Percentiles rank a stretch among this genome's conserved stretches.
These are phyloP conservation scores for Megaustenia siamemsis DNA, from an alignment of 2,888 invertebrate species.

Conservation along the genomic window DNA sequence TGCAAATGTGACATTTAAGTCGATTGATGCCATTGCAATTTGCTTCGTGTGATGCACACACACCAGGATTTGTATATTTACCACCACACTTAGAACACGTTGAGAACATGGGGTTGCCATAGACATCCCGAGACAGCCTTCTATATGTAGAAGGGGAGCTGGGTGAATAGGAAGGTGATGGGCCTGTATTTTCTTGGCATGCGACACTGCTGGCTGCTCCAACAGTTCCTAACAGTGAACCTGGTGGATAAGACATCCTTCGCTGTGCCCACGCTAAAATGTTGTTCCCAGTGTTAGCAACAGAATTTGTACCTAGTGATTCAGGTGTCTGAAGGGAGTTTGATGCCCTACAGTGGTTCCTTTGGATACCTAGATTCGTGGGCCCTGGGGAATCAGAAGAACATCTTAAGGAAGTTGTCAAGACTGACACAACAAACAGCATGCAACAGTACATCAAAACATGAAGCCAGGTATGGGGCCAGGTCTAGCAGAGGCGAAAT, in stretches of 20 bases:
- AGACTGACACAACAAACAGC: conserved; percentile 42
- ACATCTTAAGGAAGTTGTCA: conserved; percentile 38
- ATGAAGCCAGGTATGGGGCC: conserved; percentile 26
- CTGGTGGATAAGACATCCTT: conserved; percentile 46
- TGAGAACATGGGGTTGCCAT: conserved; percentile 51
- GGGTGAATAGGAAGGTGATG: conserved; percentile 14
- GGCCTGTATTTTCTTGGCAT: conserved; percentile 15
- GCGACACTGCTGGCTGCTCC: not conserved
- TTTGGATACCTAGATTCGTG: conserved; percentile 37
- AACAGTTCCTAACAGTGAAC: conserved; percentile 2
- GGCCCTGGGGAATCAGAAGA: conserved; percentile 49
- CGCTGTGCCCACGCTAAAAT: conserved; percentile 38
- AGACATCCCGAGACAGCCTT: conserved; percentile 38
- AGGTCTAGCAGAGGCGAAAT: conserved; percentile 43
- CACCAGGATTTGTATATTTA: conserved; percentile 50
- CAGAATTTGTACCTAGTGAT: conserved; percentile 28
- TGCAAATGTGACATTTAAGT: conserved; percentile 56
- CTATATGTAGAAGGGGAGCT: conserved; percentile 25
- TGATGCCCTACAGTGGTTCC: conserved; percentile 41
- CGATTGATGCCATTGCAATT: conserved; percentile 55
- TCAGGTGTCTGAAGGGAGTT: conserved; percentile 21
- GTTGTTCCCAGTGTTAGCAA: conserved; percentile 22
- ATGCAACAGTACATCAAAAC: conserved; percentile 28
- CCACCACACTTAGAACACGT: conserved; percentile 53
- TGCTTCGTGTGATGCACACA: conserved; percentile 49